phyloP scores from a whole-genome alignment of 2,797 vertebrate genomes.

The Mus minutoides region DNA sequence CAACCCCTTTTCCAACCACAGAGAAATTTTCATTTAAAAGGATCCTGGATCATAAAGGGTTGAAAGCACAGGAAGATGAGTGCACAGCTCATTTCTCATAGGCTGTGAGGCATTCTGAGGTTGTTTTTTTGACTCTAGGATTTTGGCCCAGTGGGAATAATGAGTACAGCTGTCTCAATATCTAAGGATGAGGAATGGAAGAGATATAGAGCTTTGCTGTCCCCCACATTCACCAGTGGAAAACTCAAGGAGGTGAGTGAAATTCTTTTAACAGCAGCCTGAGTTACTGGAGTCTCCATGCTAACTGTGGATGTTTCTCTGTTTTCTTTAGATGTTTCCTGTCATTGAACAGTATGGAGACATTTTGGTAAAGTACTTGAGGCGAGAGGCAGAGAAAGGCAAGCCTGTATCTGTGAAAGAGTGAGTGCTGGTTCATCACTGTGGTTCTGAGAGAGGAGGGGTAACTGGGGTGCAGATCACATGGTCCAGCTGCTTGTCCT shows the following conservation, averaged over 20 bases:
- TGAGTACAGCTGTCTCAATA: accelerated
- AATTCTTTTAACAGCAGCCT: background rate
- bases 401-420: background rate
- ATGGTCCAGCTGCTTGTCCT: too few species aligned
- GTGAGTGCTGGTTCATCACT: conserved; percentile 53
- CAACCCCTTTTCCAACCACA: background rate
- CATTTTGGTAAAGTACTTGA: conserved; percentile 87
- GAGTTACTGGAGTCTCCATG: background rate
- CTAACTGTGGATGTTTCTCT: background rate
- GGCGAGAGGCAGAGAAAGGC: conserved; percentile 80
- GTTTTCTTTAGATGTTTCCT: conserved; percentile 66
- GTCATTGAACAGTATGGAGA: conserved; percentile 89
- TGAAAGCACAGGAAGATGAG: background rate
- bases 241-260: background rate
- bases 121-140: background rate
- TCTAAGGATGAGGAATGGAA: conserved; percentile 19
- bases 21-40: background rate
- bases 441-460: background rate
- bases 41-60: background rate
- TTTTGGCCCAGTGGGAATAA: background rate
- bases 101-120: background rate
- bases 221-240: background rate
- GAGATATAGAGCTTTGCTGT: background rate
- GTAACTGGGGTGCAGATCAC: background rate
- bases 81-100: background rate